Percentiles rank a stretch among this genome's conserved stretches.
Evolutionary conservation across 2,113 vertebrate species (phyloP).

Genomic region (Phodopus roborovskii): DNA sequence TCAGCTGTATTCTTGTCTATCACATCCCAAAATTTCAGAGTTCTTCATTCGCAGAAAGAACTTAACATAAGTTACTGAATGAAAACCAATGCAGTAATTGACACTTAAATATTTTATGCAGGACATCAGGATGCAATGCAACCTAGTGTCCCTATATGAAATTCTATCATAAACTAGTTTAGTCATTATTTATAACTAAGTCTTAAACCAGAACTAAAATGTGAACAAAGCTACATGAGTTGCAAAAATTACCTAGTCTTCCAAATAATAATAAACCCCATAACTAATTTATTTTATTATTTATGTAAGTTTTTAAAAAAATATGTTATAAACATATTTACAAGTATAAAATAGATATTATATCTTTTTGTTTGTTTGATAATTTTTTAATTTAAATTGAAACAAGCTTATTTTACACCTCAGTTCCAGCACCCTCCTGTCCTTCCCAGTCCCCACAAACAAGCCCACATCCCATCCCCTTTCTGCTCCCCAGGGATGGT

Average conservation of each 20-base stretch:
- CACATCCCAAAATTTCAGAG: neutral
- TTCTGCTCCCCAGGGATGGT: too few species aligned
- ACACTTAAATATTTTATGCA: neutral
- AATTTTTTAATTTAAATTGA: too few species aligned
- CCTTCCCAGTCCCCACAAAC: too few species aligned
- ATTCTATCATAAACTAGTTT: neutral
- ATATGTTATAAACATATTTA: neutral
- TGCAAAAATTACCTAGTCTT: neutral
- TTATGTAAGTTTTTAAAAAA: neutral
- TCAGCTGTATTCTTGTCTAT: neutral
- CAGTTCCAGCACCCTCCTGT: too few species aligned
- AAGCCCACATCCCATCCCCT: too few species aligned
- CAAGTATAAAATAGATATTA: neutral
- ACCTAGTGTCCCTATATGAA: neutral
- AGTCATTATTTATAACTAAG: neutral
- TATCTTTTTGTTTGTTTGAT: too few species aligned
- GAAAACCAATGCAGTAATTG: neutral
- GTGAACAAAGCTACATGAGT: neutral
- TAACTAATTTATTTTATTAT: neutral
- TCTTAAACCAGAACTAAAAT: neutral
- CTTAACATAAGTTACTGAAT: constrained; percentile 18
- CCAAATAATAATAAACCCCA: neutral
- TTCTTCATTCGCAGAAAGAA: neutral
- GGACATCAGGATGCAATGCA: neutral
- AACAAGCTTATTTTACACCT: too few species aligned